Percentiles rank a stretch among this genome's conserved stretches.
phyloP scores from a whole-genome alignment of 2,113 vertebrate genomes.

The Odontophorus gujanensis region DNA sequence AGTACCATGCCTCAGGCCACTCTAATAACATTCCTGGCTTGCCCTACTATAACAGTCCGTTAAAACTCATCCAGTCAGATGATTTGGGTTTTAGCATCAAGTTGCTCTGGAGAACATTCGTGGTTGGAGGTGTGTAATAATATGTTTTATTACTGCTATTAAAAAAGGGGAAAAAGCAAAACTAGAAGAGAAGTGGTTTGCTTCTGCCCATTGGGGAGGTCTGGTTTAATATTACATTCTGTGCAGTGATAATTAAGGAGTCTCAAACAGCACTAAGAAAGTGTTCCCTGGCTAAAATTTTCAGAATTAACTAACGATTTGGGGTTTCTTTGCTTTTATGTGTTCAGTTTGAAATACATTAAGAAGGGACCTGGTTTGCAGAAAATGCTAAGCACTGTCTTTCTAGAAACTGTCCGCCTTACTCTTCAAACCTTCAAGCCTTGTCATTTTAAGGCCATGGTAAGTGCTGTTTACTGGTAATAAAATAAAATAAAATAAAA shows the following conservation, averaged over 20 bases:
- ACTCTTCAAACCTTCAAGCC: neutral
- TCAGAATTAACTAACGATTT: neutral
- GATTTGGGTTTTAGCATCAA: constrained; percentile 56
- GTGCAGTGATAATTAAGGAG: constrained; percentile 46
- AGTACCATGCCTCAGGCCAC: neutral
- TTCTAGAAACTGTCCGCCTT: neutral
- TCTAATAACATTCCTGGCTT: constrained; percentile 43
- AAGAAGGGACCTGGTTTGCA: neutral
- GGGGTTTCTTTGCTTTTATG: constrained; percentile 18
- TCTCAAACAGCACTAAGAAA: constrained; percentile 15
- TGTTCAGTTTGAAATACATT: neutral
- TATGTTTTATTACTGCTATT: constrained; percentile 15
- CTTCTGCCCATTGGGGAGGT: constrained; percentile 33
- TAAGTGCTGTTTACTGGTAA: neutral
- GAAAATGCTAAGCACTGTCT: neutral
- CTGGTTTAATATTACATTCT: constrained; percentile 35
- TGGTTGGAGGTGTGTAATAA: constrained; percentile 28
- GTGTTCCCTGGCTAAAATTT: constrained; percentile 37
- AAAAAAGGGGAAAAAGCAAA: neutral
- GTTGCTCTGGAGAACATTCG: constrained; percentile 32
- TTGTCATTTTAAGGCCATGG: neutral
- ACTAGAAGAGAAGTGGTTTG: neutral
- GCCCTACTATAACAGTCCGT: constrained; percentile 22
- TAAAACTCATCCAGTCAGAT: constrained; percentile 48
- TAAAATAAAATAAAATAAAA: neutral